A percentile compares a stretch with the other conserved stretches of the same genome.
phyloP scores from a whole-genome alignment of 1,140 invertebrate species.

The Nixonia krombeini region DNA sequence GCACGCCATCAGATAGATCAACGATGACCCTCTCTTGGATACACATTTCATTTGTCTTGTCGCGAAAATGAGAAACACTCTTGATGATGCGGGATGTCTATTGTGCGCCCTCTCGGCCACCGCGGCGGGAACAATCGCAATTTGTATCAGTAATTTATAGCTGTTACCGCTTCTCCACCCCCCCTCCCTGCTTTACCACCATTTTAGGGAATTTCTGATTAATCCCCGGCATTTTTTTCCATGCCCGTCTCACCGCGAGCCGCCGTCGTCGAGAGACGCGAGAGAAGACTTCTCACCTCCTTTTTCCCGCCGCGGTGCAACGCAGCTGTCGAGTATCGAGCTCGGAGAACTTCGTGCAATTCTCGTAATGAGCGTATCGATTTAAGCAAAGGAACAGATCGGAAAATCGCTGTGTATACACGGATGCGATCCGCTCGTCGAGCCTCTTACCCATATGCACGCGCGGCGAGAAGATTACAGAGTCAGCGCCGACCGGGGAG shows the following conservation, averaged over 20 bases:
- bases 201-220: no score
- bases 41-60: slow-evolving; percentile 65
- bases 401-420: slow-evolving; percentile 11
- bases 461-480: slow-evolving; percentile 66
- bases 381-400: background rate
- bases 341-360: background rate
- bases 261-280: no score
- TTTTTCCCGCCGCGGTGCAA: no score
- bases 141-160: background rate
- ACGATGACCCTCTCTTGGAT: slow-evolving; percentile 52
- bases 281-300: no score
- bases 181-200: no score
- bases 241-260: no score
- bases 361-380: slow-evolving; percentile 1
- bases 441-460: slow-evolving; percentile 8
- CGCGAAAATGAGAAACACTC: slow-evolving; percentile 34
- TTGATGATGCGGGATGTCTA: slow-evolving; percentile 10
- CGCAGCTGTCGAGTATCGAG: background rate
- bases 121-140: background rate
- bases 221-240: no score
- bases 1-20: slow-evolving; percentile 45
- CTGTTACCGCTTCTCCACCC: background rate
- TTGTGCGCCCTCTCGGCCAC: background rate
- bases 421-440: slow-evolving; percentile 23
- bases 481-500: slow-evolving; percentile 18